These are phyloP conservation scores for Tamias sibiricus DNA, from an alignment of 2,113 vertebrate genomes.

Conservation along the genomic window DNA sequence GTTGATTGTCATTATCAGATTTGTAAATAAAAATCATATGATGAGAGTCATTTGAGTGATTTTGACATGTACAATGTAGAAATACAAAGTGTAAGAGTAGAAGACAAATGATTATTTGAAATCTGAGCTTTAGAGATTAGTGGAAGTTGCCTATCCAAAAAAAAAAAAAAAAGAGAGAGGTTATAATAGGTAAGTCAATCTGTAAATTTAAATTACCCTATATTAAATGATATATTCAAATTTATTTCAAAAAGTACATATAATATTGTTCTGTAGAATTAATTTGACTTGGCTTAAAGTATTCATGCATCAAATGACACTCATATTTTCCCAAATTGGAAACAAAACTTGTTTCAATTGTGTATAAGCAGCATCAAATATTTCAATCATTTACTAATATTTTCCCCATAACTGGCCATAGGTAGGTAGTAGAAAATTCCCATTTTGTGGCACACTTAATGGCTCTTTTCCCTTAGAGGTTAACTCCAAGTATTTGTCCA, in stretches of 20 bases:
- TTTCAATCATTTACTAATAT: background rate
- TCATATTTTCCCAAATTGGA: background rate
- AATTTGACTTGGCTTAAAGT: background rate
- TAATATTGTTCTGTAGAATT: background rate
- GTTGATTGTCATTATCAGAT: background rate
- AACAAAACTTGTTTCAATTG: background rate
- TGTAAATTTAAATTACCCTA: background rate
- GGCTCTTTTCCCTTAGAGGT: background rate
- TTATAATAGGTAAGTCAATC: background rate
- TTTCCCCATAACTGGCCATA: background rate
- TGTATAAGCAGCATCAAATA: background rate
- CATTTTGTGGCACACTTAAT: background rate
- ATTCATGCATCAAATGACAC: background rate
- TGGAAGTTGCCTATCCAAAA: background rate
- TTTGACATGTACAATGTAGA: background rate
- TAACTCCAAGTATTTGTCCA: background rate
- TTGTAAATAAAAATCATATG: background rate
- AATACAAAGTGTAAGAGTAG: background rate
- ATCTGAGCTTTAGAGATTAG: background rate
- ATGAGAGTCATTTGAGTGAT: background rate
- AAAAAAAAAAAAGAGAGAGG: background rate
- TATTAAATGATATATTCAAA: background rate
- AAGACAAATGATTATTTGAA: background rate
- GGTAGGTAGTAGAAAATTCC: background rate
- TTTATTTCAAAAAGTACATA: background rate